Evolutionary conservation across 2,888 invertebrate genomes (phyloP), one percentile per base, ranked within the genome.

Genomic region (Micoletzkya japonica): DNA sequence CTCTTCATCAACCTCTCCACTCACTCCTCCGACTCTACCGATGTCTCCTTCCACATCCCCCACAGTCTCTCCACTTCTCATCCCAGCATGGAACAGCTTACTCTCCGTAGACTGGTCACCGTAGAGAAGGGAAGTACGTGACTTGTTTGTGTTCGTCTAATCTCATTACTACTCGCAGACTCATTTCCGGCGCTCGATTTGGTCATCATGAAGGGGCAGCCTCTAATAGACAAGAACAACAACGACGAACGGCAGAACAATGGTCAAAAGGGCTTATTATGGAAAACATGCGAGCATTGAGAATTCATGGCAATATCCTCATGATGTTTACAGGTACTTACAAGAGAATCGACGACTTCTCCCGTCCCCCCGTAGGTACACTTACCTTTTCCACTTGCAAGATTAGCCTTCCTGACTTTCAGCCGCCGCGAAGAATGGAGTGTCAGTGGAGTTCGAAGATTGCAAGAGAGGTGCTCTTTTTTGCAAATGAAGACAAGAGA

Each of bases 1-100:
- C 36, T 57, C 39, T 68, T 44, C 49, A 49, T 68, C 32, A 68
- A 68, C 49, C 24, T 68, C 24, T 44, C 68, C 17, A 58, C 58
- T 39, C 58, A 68, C 36, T n/a, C 24, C 6, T n/a, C 36, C 39
- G 36, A 39, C 28, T 20, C 24, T 0, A 20, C 0, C 28, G 6
- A 59, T n/a, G 14, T 4, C 20, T 6, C 52, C 14, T 68, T 68
- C 26, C 52, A 30, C 24, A 57, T 68, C 49, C 68, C 68, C 34
- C 39, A 37, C n/a, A 49, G 2, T 24, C 57, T 68, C 36, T 68
- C 68, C 32, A 68, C 58, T 4, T 20, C 44, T 10, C 68, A 68
- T 58, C 68, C 68, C 10, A 44, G 57, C 7, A 57, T 68, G 17
- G 68, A 68, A 28, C 44, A 68, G 4, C 57, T 68, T 26, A 44